Evolutionary conservation across 1,140 invertebrate genomes (phyloP).

Genomic region (Arctopsyche grandis): DNA sequence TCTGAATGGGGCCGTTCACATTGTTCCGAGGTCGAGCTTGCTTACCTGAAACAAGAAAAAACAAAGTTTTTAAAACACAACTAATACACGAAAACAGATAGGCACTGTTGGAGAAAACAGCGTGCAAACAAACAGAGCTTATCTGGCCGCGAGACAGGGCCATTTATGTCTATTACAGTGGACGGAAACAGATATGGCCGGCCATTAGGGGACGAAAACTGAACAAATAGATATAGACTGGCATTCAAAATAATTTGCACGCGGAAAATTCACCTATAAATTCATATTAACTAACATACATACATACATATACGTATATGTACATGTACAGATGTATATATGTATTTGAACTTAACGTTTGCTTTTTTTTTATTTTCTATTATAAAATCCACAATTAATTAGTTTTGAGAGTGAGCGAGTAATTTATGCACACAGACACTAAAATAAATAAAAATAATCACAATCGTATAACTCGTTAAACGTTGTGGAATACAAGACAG

Average conservation of each 20-base stretch:
- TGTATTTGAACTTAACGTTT: background rate
- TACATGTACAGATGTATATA: background rate
- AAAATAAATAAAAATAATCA: constrained; percentile 4
- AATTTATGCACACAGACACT: background rate
- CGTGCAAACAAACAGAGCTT: constrained; percentile 25
- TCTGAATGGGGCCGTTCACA: background rate
- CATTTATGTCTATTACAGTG: constrained; percentile 36
- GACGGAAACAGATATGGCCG: constrained; percentile 27
- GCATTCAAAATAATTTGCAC: too few species aligned
- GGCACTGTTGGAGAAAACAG: constrained; percentile 6
- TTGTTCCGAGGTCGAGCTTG: background rate
- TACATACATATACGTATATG: background rate
- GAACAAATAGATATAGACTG: background rate
- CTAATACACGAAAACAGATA: constrained; percentile 29
- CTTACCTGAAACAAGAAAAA: constrained; percentile 44
- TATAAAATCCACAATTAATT: too few species aligned
- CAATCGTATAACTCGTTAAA: constrained; percentile 2
- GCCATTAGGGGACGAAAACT: constrained; percentile 26
- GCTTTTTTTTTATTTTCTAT: too few species aligned
- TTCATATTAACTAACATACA: background rate
- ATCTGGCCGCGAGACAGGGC: constrained; percentile 22
- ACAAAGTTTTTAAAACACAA: constrained; percentile 6
- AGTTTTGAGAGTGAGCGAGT: background rate
- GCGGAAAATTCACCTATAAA: background rate
- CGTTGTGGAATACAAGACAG: background rate